These are phyloP conservation scores for Achroia grisella DNA, from an alignment of 1,140 invertebrate species.

Conservation along the genomic window DNA sequence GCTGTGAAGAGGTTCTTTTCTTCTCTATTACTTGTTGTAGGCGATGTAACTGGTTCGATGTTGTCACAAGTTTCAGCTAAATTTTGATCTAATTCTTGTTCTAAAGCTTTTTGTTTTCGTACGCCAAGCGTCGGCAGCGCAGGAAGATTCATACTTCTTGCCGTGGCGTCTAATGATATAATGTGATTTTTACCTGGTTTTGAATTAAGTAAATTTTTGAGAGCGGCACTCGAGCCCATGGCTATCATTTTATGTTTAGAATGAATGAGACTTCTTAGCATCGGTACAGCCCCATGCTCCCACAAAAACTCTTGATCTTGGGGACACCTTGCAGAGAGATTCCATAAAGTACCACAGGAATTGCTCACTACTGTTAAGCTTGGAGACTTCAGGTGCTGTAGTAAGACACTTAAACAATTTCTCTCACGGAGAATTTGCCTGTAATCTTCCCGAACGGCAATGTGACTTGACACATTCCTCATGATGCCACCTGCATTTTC, in stretches of 20 bases:
- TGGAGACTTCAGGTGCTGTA: constrained; percentile 93
- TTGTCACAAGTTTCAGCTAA: constrained; percentile 94
- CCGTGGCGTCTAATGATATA: constrained; percentile 81
- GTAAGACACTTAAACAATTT: constrained; percentile 90
- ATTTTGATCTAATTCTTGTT: constrained; percentile 91
- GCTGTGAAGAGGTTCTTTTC: constrained; percentile 77
- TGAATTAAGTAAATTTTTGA: constrained; percentile 93
- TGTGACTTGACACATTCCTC: constrained; percentile 95
- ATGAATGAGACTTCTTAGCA: constrained; percentile 93
- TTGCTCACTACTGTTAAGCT: constrained; percentile 97
- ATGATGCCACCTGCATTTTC: constrained; percentile 97
- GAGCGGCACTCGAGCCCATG: constrained; percentile 93
- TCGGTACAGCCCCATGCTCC: constrained; percentile 94
- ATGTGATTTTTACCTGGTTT: constrained; percentile 82
- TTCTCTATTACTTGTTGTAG: constrained; percentile 75
- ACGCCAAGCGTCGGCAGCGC: constrained; percentile 87
- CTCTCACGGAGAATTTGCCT: constrained; percentile 88
- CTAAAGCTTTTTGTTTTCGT: constrained; percentile 89
- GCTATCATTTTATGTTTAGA: constrained; percentile 98
- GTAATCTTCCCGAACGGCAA: constrained; percentile 94
- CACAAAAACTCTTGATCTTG: constrained; percentile 92
- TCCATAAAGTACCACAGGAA: constrained; percentile 97
- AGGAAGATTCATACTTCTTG: constrained; percentile 80
- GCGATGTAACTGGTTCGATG: constrained; percentile 84
- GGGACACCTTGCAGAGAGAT: constrained; percentile 91